These are phyloP conservation scores for Epiblema foenella DNA, from an alignment of 2,888 invertebrate species.

Conservation along the genomic window DNA sequence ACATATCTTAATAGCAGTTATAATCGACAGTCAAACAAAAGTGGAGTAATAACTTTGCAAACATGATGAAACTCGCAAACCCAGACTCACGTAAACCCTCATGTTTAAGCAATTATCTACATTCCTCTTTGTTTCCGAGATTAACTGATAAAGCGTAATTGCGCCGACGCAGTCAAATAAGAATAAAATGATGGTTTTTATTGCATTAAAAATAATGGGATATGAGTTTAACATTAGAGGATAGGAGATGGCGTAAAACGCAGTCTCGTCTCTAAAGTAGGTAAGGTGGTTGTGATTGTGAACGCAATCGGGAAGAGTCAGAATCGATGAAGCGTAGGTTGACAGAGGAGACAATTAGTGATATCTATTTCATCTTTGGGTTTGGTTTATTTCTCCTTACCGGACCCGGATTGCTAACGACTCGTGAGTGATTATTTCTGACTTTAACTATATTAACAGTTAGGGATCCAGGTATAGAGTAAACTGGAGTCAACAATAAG, in stretches of 20 bases:
- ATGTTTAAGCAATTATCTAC: slow-evolving; percentile 37
- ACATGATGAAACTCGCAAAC: slow-evolving; percentile 24
- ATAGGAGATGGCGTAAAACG: background rate
- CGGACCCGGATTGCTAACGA: too few relatives aligned
- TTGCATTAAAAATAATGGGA: slow-evolving; percentile 1
- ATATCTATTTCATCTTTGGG: too few relatives aligned
- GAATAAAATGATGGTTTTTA: background rate
- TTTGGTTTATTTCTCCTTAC: too few relatives aligned
- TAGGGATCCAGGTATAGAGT: too few relatives aligned
- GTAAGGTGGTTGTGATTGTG: too few relatives aligned
- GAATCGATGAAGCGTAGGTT: too few relatives aligned
- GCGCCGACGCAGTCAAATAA: slow-evolving; percentile 13
- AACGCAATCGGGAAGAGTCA: too few relatives aligned
- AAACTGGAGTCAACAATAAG: too few relatives aligned
- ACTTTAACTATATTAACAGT: too few relatives aligned
- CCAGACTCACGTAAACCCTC: slow-evolving; percentile 4
- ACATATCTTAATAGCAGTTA: background rate
- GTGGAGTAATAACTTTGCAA: background rate
- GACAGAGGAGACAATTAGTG: too few relatives aligned
- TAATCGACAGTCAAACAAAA: background rate
- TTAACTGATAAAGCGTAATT: slow-evolving; percentile 38
- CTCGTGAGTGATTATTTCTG: too few relatives aligned
- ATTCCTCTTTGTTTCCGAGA: slow-evolving; percentile 36
- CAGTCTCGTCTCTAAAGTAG: too few relatives aligned
- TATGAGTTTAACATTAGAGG: background rate